Evolutionary conservation across 92 coral and sea anemone species (phyloP).

Genomic region (Parazoanthus atlanticus): DNA sequence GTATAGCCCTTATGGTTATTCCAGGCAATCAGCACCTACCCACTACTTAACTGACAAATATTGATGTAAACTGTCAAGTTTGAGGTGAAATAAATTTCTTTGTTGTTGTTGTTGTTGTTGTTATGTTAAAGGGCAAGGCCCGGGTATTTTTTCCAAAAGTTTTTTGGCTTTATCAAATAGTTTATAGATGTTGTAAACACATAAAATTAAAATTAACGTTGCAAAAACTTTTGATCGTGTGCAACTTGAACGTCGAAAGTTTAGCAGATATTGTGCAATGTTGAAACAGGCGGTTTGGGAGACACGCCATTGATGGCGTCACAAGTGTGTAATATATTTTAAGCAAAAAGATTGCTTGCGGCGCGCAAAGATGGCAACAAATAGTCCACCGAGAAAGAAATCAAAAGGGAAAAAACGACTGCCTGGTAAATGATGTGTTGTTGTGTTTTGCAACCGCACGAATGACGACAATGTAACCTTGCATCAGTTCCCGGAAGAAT

Average conservation of each 20-base stretch:
- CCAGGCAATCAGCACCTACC: no score
- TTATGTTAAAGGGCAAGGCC: constrained; percentile 5
- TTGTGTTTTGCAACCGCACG: constrained; percentile 45
- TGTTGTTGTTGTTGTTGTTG: no score
- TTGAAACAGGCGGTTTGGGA: constrained; percentile 7
- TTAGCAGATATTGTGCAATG: constrained; percentile 23
- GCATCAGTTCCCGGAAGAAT: constrained; percentile 32
- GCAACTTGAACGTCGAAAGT: not conserved
- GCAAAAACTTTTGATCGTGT: not conserved
- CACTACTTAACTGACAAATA: no score
- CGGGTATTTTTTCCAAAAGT: not conserved
- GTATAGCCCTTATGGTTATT: no score
- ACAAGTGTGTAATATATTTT: not conserved
- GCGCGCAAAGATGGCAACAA: constrained; percentile 19
- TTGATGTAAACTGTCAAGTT: no score
- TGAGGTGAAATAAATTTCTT: no score
- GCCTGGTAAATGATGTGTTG: constrained; percentile 48
- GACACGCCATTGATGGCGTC: constrained; percentile 16
- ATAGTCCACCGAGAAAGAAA: not conserved
- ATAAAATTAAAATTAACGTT: not conserved
- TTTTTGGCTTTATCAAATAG: not conserved
- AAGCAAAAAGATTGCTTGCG: not conserved
- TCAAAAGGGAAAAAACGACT: constrained; percentile 8
- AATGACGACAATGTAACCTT: constrained; percentile 38
- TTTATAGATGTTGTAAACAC: not conserved